Evolutionary conservation across 2,888 invertebrate species (phyloP).

Genomic region (Punctoribates punctum): DNA sequence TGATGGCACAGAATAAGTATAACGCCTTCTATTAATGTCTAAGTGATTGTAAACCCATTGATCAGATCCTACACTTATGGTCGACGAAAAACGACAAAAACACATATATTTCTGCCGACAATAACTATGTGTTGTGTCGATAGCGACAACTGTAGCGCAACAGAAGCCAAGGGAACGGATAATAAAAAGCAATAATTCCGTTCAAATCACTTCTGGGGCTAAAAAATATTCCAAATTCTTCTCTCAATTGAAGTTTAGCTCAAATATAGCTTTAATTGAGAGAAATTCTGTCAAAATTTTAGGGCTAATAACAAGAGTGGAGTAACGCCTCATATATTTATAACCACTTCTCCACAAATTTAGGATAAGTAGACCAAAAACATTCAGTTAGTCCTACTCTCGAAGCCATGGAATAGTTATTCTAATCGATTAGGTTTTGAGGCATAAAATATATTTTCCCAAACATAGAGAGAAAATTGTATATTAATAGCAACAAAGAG

Average conservation of each 20-base stretch:
- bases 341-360: not conserved
- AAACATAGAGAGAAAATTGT: not conserved
- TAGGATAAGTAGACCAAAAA: conserved; percentile 14
- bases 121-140: no score
- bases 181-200: no score
- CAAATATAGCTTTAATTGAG: not conserved
- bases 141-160: no score
- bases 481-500: conserved; percentile 20
- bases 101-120: not conserved
- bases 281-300: conserved; percentile 17
- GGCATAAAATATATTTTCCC: not conserved
- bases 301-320: not conserved
- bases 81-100: not conserved
- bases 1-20: not conserved
- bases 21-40: conserved; percentile 13
- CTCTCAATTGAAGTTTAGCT: no score
- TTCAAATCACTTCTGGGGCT: no score
- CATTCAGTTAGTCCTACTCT: not conserved
- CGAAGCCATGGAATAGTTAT: not conserved
- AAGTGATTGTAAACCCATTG: not conserved
- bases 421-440: not conserved
- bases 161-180: no score
- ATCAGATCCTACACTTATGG: not conserved
- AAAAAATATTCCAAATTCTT: no score
- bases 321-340: conserved; percentile 2